These are phyloP conservation scores for Meloidogyne hapla DNA, from an alignment of 1,140 invertebrate species.

Conservation along the genomic window DNA sequence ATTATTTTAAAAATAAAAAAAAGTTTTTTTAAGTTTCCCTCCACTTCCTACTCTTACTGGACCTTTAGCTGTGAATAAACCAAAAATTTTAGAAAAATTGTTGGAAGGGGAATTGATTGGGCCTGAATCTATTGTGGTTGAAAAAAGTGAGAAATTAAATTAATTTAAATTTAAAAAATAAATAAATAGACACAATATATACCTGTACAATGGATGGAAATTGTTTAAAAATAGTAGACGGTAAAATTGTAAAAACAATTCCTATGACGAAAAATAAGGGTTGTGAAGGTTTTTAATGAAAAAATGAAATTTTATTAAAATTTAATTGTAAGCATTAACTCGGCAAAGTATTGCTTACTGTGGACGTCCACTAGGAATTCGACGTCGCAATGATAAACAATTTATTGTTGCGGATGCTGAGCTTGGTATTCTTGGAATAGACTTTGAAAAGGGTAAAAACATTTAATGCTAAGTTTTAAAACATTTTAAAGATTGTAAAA, in stretches of 20 bases:
- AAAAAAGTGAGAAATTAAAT: slow-evolving; percentile 19
- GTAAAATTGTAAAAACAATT: slow-evolving; percentile 26
- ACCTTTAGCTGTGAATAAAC: slow-evolving; percentile 18
- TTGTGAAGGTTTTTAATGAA: slow-evolving; percentile 28
- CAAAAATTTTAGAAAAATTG: slow-evolving; percentile 25
- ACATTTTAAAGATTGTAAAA: too few species aligned
- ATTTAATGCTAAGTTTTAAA: too few species aligned
- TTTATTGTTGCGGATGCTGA: slow-evolving; percentile 30
- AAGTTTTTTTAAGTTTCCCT: slow-evolving; percentile 11
- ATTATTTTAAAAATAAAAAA: background rate
- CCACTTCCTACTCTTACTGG: slow-evolving; percentile 16
- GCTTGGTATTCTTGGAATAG: slow-evolving; percentile 25
- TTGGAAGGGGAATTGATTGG: slow-evolving; percentile 21
- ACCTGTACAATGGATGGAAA: slow-evolving; percentile 30
- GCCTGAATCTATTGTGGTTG: slow-evolving; percentile 22
- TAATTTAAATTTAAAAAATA: background rate
- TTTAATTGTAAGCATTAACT: slow-evolving; percentile 5
- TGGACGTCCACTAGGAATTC: slow-evolving; percentile 34
- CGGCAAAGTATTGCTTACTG: slow-evolving; percentile 21
- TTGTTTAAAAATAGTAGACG: slow-evolving; percentile 40
- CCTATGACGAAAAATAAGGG: slow-evolving; percentile 30
- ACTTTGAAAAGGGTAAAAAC: slow-evolving; percentile 39
- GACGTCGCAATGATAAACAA: slow-evolving; percentile 28
- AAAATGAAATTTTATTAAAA: too few species aligned
- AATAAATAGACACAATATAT: slow-evolving; percentile 27